Evolutionary conservation across 2,888 invertebrate genomes (phyloP), one percentile per base, ranked within the genome.

Genomic region (Julus scandinavius): DNA sequence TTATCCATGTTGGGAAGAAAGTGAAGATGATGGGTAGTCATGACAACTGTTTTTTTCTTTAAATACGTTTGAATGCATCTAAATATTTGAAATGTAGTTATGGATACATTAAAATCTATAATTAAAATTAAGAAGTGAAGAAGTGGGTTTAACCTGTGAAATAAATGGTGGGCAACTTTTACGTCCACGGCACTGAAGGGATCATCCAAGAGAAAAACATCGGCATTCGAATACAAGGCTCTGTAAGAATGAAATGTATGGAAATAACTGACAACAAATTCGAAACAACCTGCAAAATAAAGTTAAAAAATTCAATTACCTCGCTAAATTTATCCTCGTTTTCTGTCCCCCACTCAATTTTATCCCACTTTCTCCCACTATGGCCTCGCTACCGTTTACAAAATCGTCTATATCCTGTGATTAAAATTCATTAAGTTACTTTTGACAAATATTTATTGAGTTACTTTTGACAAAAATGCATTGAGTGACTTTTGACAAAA

Each of bases 261-360:
- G n/a, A n/a, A n/a, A n/a, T n/a, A n/a, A n/a, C n/a, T n/a, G n/a
- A n/a, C n/a, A n/a, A n/a, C n/a, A n/a, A n/a, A n/a, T n/a, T n/a
- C n/a, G n/a, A n/a, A n/a, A n/a, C n/a, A n/a, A n/a, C n/a, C n/a
- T n/a, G n/a, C n/a, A n/a, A n/a, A n/a, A n/a, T n/a, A n/a, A n/a
- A n/a, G n/a, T n/a, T n/a, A 80, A 29, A 83, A 83, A 83, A 83
- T 83, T 4, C 9, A 49, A 13, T 38, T 50, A 87, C 87, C 87
- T 87, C 6, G 87, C 87, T 40, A 87, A 17, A 29, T 87, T 87
- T 5, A 87, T 29, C 38, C 87, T 87, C 6, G 87, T 20, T 45
- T 87, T 87, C 38, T 87, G 87, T 1, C 87, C 87, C 17, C 87
- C 54, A 29, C 87, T 87, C 13, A 54, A 87, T 40, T n/a, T 49